These are phyloP conservation scores for Toxotes lorentzi DNA, from an alignment of 2,797 vertebrate species.

Conservation along the genomic window DNA sequence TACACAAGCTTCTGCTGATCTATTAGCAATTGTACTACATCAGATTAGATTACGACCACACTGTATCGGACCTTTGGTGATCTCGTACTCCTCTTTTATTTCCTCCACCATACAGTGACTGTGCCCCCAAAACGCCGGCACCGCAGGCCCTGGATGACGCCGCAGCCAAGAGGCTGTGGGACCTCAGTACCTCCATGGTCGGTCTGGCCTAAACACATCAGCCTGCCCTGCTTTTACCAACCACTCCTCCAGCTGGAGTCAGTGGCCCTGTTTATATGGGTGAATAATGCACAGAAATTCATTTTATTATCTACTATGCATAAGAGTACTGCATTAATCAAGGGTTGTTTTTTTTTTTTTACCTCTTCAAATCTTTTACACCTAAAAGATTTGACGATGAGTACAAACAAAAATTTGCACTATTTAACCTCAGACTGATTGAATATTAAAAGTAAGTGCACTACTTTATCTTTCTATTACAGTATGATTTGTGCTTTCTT, in stretches of 20 bases:
- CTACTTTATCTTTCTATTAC: constrained; percentile 20
- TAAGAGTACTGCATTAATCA: background rate
- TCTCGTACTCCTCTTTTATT: background rate
- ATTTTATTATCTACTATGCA: background rate
- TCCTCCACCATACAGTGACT: constrained; percentile 72
- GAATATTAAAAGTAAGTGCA: background rate
- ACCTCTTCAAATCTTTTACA: background rate
- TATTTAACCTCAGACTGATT: constrained; percentile 17
- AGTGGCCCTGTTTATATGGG: background rate
- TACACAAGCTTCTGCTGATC: background rate
- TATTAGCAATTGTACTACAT: background rate
- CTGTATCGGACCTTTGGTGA: background rate
- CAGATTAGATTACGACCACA: background rate
- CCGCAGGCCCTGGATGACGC: constrained; percentile 78
- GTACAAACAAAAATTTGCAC: constrained; percentile 39
- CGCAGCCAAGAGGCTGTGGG: constrained; percentile 82
- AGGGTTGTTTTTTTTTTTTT: background rate
- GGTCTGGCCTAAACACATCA: constrained; percentile 69
- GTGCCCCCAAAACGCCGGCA: constrained; percentile 74
- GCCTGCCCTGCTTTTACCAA: background rate
- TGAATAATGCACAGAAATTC: background rate
- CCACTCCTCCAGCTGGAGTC: background rate
- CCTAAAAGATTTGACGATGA: background rate
- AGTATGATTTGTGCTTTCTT: background rate
- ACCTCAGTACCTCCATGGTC: constrained; percentile 84